These are phyloP conservation scores for Glaucopsyche alexis DNA, from an alignment of 2,888 invertebrate genomes.

Conservation along the genomic window DNA sequence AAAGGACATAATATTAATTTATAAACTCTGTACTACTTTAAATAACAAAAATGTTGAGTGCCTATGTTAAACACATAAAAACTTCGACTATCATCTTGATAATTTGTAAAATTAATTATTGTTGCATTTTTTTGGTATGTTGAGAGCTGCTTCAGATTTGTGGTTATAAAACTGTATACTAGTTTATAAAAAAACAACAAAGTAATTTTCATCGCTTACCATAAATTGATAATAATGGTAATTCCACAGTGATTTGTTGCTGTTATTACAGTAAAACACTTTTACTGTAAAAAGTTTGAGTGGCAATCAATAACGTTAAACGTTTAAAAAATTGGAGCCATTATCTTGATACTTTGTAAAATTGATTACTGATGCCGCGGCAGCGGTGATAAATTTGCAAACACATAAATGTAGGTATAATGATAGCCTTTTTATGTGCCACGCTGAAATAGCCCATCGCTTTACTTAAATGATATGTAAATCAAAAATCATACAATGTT, in stretches of 20 bases:
- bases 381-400: constrained; percentile 1
- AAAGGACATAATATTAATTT: no score
- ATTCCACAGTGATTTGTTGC: neutral
- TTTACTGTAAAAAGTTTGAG: constrained; percentile 23
- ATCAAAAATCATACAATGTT: no score
- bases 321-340: constrained; percentile 15
- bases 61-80: neutral
- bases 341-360: constrained; percentile 18
- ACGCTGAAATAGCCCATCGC: neutral
- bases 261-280: constrained; percentile 14
- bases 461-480: neutral
- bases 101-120: neutral
- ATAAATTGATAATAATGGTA: constrained; percentile 14
- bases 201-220: neutral
- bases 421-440: neutral
- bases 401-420: neutral
- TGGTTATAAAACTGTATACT: neutral
- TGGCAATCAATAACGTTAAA: constrained; percentile 25
- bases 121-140: no score
- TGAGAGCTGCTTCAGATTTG: no score
- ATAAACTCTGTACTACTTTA: no score
- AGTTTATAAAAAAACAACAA: neutral
- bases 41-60: no score
- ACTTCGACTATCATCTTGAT: neutral
- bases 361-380: constrained; percentile 15